These are phyloP conservation scores for Sylvietta virens DNA, from an alignment of 2,113 vertebrate species.

Conservation along the genomic window DNA sequence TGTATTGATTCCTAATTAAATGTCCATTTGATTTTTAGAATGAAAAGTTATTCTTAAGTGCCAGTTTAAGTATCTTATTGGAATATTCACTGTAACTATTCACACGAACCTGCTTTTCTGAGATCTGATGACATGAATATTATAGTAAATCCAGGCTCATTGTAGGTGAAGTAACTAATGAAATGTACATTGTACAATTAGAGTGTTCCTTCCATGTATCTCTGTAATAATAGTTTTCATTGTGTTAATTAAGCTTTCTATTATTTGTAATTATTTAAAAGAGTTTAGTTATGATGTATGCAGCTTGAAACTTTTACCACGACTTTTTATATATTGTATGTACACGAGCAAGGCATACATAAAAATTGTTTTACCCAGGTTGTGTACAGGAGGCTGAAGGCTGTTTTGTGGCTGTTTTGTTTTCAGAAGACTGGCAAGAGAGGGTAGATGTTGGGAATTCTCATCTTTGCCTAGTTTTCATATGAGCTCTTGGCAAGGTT, in stretches of 20 bases:
- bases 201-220: background rate
- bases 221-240: background rate
- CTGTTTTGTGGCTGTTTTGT: background rate
- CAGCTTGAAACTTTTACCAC: background rate
- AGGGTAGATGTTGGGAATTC: background rate
- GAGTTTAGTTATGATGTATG: background rate
- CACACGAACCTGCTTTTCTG: background rate
- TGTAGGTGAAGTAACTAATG: background rate
- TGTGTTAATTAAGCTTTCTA: background rate
- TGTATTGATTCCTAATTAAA: background rate
- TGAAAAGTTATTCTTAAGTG: background rate
- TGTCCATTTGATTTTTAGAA: background rate
- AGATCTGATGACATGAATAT: background rate
- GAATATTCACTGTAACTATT: background rate
- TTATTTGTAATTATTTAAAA: background rate
- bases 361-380: background rate
- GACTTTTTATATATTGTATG: background rate
- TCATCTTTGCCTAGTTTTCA: background rate
- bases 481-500: background rate
- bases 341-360: background rate
- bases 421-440: background rate
- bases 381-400: background rate
- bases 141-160: background rate
- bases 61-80: background rate
- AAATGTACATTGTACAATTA: background rate